Conservation (phyloP, 2,113 vertebrate species). For the Ancistrus triradiatus region DNA sequence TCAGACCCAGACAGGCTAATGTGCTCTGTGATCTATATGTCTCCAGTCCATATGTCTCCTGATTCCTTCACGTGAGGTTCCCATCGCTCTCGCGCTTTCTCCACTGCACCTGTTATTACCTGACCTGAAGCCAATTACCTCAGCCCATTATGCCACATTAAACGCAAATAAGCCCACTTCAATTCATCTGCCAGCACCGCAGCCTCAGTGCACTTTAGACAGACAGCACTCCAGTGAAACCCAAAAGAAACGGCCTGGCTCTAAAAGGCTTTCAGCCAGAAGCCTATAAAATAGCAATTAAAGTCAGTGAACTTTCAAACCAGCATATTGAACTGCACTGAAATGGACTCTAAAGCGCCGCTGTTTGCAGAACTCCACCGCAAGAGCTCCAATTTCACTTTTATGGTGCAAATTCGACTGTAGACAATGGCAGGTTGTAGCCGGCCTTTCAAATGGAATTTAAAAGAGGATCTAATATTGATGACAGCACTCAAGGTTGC, state of each 20-base stretch:
- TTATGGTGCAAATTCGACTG: slow-evolving; percentile 6
- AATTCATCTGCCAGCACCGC: slow-evolving; percentile 64
- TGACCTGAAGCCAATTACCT: slow-evolving; percentile 74
- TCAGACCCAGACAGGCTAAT: slow-evolving; percentile 21
- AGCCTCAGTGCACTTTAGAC: slow-evolving; percentile 60
- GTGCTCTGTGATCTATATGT: slow-evolving; percentile 39
- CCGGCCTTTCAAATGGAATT: no score
- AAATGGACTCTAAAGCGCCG: slow-evolving; percentile 54
- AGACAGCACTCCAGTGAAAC: slow-evolving; percentile 56
- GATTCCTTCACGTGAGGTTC: slow-evolving; percentile 65
- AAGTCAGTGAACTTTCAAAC: slow-evolving; percentile 71
- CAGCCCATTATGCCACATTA: slow-evolving; percentile 75
- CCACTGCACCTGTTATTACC: slow-evolving; percentile 69
- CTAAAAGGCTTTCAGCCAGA: slow-evolving; percentile 62
- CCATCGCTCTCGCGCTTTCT: slow-evolving; percentile 60
- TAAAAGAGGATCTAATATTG: no score
- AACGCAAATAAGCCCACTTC: slow-evolving; percentile 70
- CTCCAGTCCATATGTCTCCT: slow-evolving; percentile 36
- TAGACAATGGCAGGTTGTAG: slow-evolving; percentile 5
- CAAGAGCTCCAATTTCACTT: slow-evolving; percentile 47
- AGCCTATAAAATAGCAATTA: slow-evolving; percentile 69
- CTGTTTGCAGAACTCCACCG: slow-evolving; percentile 45
- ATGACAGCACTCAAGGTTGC: no score
- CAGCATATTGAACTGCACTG: slow-evolving; percentile 57
- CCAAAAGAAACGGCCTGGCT: slow-evolving; percentile 57